phyloP scores from a whole-genome alignment of 1,140 invertebrate species.

The Achatina immaculata region DNA sequence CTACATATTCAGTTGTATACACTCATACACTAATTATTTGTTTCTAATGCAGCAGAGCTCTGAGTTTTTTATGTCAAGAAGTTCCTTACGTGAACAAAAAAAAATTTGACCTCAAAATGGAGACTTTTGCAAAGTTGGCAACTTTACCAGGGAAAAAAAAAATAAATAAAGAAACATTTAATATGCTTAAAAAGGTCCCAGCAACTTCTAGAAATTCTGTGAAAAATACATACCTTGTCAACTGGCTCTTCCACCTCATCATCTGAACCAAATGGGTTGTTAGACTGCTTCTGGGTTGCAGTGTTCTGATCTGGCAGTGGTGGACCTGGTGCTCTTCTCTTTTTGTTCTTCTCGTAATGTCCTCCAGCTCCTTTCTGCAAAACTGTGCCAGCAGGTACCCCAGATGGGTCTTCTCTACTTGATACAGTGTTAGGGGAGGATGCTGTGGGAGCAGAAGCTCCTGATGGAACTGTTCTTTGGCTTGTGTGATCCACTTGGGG shows the following conservation, averaged over 20 bases:
- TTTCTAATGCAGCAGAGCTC: no score
- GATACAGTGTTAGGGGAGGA: not conserved
- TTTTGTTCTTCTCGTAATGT: constrained; percentile 44
- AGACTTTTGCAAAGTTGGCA: no score
- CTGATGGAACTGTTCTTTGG: not conserved
- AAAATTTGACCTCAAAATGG: no score
- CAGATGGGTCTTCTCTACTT: not conserved
- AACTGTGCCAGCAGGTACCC: not conserved
- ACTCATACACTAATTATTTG: no score
- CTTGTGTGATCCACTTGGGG: not conserved
- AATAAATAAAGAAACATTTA: no score
- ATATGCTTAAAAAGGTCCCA: no score
- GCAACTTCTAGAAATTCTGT: no score
- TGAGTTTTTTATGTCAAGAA: no score
- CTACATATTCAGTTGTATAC: no score
- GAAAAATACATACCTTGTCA: not conserved
- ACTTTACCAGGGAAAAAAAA: no score
- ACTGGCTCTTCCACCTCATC: constrained; percentile 78
- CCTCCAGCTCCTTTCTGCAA: not conserved
- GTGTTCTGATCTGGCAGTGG: not conserved
- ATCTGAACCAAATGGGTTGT: constrained; percentile 88
- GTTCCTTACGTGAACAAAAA: no score
- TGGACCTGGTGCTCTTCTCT: constrained; percentile 39
- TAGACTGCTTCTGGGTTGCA: constrained; percentile 81
- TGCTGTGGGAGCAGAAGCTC: not conserved